Evolutionary conservation across 2,888 invertebrate species (phyloP), one percentile per base, ranked within the genome.

Genomic region (Acleris literana): DNA sequence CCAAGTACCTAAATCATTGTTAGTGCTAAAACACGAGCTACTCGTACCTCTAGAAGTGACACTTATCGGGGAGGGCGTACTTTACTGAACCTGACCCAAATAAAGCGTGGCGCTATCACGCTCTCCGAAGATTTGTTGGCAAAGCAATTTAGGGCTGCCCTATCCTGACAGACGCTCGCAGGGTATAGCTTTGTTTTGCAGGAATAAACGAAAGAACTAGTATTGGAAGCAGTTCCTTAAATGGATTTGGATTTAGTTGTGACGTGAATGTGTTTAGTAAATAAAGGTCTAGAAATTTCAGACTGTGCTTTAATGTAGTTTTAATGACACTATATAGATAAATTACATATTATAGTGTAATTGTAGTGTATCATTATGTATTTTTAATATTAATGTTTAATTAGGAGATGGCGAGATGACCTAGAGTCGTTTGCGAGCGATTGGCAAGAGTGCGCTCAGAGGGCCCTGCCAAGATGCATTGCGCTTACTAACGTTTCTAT

Each of bases 81-180:
- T 68, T 68, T 68, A 64, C 63, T 44, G 59, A 69, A 68, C 60
- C 68, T 70, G 70, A 70, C 70, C 70, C 69, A 70, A 68, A 70
- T 70, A 70, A 70, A 70, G 54, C 52, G 67, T 65, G 52, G 54
- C 60, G 63, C 69, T 70, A 70, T 70, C 70, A 62, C 44, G 29
- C 52, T 51, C 48, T 57, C 56, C 56, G 61, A 59, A 62, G 70
- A 70, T 70, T 70, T 70, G 69, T 69, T 68, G 68, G 64, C 69
- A 59, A 63, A 69, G 68, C 69, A 69, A 70, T 70, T 70, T 70
- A 70, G 67, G 64, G 63, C 56, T 60, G 17, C 69, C 69, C 64
- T 58, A 69, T 64, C 69, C 63, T 39, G 55, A 39, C 56, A 64
- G 62, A 64, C 53, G 56, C 49, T 46, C 53, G 66, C 33, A 49